Evolutionary conservation across 2,797 vertebrate species (phyloP).

Genomic region (Melanotaenia pygmaea): DNA sequence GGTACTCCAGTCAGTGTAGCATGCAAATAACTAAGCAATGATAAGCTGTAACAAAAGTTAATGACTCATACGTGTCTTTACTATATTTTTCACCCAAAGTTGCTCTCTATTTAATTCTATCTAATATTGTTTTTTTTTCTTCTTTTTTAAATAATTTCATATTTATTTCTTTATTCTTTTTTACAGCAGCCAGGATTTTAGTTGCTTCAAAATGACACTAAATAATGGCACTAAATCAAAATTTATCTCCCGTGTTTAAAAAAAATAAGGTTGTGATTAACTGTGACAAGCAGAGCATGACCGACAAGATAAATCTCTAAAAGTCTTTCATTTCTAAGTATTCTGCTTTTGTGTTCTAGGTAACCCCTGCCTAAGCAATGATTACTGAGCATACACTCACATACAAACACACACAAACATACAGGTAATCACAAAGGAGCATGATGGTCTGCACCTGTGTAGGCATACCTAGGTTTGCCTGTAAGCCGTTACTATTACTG

Average conservation of each 20-base stretch:
- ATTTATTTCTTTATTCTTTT: too few species aligned
- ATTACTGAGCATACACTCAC: background rate
- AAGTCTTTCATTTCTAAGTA: background rate
- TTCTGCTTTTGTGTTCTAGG: background rate
- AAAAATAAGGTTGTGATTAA: conserved; percentile 25
- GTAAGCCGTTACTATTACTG: conserved; percentile 43
- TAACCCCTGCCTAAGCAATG: background rate
- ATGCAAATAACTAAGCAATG: too few species aligned
- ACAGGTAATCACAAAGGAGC: conserved; percentile 1
- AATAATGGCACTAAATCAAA: too few species aligned
- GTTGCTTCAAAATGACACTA: too few species aligned
- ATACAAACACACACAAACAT: background rate
- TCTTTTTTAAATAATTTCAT: too few species aligned
- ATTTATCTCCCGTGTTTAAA: too few species aligned
- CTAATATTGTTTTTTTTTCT: too few species aligned
- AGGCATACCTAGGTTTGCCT: conserved; percentile 9
- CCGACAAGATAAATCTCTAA: background rate
- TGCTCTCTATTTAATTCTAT: too few species aligned
- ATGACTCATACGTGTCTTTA: conserved; percentile 44
- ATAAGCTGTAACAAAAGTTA: too few species aligned
- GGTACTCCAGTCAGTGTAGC: too few species aligned
- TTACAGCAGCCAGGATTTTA: too few species aligned
- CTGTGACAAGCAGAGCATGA: background rate
- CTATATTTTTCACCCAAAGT: conserved; percentile 40
- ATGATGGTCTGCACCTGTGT: conserved; percentile 1